A percentile compares a stretch with the other conserved stretches of the same genome.
Evolutionary conservation across 2,888 invertebrate genomes (phyloP).

Genomic region (Tipula helvola): DNA sequence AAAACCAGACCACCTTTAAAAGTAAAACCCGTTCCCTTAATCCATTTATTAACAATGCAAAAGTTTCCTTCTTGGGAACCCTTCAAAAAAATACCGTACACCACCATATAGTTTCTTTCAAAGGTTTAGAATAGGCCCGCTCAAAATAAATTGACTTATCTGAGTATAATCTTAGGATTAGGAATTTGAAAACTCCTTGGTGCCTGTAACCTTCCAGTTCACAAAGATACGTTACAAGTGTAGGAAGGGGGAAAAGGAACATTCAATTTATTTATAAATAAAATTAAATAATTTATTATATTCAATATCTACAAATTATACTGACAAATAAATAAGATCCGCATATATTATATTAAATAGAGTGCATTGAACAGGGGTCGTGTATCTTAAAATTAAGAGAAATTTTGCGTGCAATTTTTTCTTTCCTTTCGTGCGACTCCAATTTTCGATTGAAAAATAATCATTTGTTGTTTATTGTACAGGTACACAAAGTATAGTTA

Average conservation of each 20-base stretch:
- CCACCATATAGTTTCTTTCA: too few relatives aligned
- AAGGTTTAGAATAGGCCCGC: too few relatives aligned
- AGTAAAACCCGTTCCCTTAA: too few relatives aligned
- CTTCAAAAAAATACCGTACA: too few relatives aligned
- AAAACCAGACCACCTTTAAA: too few relatives aligned
- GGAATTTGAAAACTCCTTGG: too few relatives aligned
- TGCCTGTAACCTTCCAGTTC: too few relatives aligned
- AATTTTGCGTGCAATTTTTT: neutral
- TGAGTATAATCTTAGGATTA: too few relatives aligned
- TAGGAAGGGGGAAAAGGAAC: neutral
- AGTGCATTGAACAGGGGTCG: neutral
- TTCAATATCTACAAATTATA: conserved; percentile 10
- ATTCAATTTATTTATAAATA: neutral
- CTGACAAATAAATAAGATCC: conserved; percentile 7
- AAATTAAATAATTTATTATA: conserved; percentile 10
- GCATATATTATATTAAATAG: neutral
- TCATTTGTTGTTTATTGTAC: neutral
- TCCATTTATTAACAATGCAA: too few relatives aligned
- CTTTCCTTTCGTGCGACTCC: neutral
- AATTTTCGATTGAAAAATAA: neutral
- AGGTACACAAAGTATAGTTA: neutral
- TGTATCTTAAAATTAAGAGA: neutral
- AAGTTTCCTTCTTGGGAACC: too few relatives aligned
- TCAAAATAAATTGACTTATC: too few relatives aligned
- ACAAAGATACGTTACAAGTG: too few relatives aligned